Evolutionary conservation across 2,797 vertebrate species (phyloP).

Genomic region (Aulostomus chinensis): DNA sequence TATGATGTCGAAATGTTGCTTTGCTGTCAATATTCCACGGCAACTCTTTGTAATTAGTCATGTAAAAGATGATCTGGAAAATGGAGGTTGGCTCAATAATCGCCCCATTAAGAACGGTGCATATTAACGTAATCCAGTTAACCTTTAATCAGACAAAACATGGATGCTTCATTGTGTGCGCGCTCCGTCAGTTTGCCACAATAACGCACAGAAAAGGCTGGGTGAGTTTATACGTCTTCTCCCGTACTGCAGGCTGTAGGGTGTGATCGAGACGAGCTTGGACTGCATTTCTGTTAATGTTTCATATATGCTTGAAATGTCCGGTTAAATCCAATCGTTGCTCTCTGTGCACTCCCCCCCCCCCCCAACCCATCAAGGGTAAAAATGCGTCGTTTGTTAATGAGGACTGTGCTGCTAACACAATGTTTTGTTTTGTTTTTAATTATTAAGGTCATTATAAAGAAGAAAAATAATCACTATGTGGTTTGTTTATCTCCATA

Average conservation of each 20-base stretch:
- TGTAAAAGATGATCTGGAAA: constrained; percentile 33
- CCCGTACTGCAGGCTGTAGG: constrained; percentile 86
- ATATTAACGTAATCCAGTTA: constrained; percentile 66
- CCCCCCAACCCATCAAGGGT: no score
- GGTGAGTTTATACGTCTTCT: constrained; percentile 61
- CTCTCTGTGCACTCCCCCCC: no score
- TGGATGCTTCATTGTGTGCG: constrained; percentile 45
- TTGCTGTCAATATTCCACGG: constrained; percentile 1
- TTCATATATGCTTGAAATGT: no score
- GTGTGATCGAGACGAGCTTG: constrained; percentile 82
- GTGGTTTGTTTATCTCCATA: no score
- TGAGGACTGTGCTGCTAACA: not conserved
- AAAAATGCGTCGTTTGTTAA: no score
- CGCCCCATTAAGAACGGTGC: constrained; percentile 51
- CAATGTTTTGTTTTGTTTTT: no score
- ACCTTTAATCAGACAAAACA: constrained; percentile 64
- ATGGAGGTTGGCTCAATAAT: constrained; percentile 38
- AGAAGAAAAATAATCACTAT: no score
- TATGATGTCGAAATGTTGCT: constrained; percentile 30
- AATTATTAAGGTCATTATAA: no score
- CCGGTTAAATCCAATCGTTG: no score
- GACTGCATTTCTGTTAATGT: constrained; percentile 75
- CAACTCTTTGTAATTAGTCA: constrained; percentile 34
- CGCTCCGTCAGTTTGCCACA: constrained; percentile 57
- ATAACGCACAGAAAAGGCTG: constrained; percentile 68